Base-by-base conservation (phyloP, 2,888 invertebrate species). In the Tiliacea aurago region DNA sequence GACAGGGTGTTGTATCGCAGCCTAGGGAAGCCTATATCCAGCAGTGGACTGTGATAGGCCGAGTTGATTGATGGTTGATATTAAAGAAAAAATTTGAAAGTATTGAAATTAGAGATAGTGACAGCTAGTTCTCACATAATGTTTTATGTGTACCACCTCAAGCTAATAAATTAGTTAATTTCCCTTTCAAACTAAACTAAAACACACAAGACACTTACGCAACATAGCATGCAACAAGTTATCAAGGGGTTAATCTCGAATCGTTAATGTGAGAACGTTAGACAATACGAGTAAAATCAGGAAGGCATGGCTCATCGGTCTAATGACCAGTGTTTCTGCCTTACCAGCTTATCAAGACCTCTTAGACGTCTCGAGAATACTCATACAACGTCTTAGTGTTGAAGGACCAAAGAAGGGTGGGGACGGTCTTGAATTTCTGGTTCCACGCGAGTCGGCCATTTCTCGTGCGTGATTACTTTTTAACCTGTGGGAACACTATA, bases 241-340 rank as follows among this genome's bases (percentile, higher is more conserved):
- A 89, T 88, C 84, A 85, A 81, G 74, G 83, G 61, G 83, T 86
- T 81, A 82, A 90, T 90, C 87, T 89, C 72, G 73, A 75, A 81
- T 83, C 76, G 76, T 88, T 92, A 91, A 93, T 94, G 94, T 95
- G 95, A 93, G 95, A 95, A 93, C 87, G 84, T 67, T 82, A 91
- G 91, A 95, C 94, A 95, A 94, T 93, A 90, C 89, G 80, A 83
- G 87, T 84, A 90, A 84, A 92, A 91, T 90, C 91, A 92, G 94
- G 94, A 94, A 94, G 93, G 89, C 90, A 93, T 90, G 94, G 91
- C 91, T 91, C 93, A 94, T 94, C 92, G 92, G 90, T 90, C 91
- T 95, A 94, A 95, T 92, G 93, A 91, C 93, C 91, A 89, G 81
- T 86, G 86, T 84, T 86, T 78, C 84, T 80, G 81, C 74, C 65